Base-by-base conservation (phyloP, 2,113 vertebrate genomes). In the Zosterops pallidus region DNA sequence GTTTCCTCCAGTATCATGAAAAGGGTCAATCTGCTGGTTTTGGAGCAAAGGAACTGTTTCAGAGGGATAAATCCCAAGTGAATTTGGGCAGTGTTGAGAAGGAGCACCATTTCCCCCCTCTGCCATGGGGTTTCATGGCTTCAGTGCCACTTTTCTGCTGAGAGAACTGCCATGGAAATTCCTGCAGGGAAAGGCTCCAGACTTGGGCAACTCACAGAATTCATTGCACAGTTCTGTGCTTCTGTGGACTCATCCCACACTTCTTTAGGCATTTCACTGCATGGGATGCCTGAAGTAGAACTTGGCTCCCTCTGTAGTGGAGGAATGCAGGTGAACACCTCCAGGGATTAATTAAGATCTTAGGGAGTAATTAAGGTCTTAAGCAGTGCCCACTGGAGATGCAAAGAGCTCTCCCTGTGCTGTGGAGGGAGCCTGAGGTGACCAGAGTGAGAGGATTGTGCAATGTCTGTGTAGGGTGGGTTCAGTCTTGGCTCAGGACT, bases 301-400 rank as follows among this genome's bases (percentile, higher is more conserved):
- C 70, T 94, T 85, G 90, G 74, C 74, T 94, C 47, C 29, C 26
- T 95, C 87, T 82, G 29, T 44, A 79, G 81, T 41, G 70, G 16
- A 96, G 92, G 82, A 95, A 96, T 85, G 95, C 92, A 95, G 93
- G 78, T 91, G 92, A 94, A 87, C 92, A 89, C 93, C 95, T 93
- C 65, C 87, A 85, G 96, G 92, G 96, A 68, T 79, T 96, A 95
- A 95, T 95, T 96, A 96, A 85, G 49, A 89, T 94, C 69, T 95
- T 85, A 89, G 62, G 69, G 41, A 75, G 74, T 82, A 95, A 96
- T 96, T 95, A 95, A 82, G 70, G 82, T 85, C 57, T 96, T 93
- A 93, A 86, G 74, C 91, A 94, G 92, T 94, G 96, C 84, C 93
- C 95, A 95, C 69, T 94, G 90, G 78, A 94, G 87, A 79, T 87